Evolutionary conservation across 2,113 vertebrate species (phyloP), one percentile per base, ranked within the genome.

Genomic region (Cnemophilus loriae): DNA sequence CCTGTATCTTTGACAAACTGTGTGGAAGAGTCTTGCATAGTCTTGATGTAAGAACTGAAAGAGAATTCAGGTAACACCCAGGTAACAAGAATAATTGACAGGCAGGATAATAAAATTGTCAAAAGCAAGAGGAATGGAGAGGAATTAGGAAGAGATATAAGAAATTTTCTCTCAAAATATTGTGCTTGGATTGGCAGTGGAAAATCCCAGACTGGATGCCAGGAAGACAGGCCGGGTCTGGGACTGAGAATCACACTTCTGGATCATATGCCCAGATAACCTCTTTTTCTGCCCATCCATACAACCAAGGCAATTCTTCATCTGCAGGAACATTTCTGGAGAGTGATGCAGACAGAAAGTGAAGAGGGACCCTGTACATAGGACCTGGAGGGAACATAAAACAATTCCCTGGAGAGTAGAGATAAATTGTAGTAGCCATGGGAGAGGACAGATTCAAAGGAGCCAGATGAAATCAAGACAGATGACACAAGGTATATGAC

Each of bases 351-450:
- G 44, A 59, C 8, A 75, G 55, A 75, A 83, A 83, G 3, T 32
- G 17, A 8, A 80, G n/a, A 91, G 7, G 7, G 9, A 68, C 2
- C 3, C 7, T 10, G 5, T 46, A 15, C 1, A 1, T 2, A 50
- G 42, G 27, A 73, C n/a, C 35, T 63, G 32, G 19, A 68, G 32
- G 24, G 28, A 82, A 71, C 41, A 47, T 7, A 21, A 74, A 94
- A 37, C 11, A 11, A 30, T 49, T n/a, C 26, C 37, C 41, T 39
- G 26, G 12, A 87, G 16, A 87, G 15, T 13, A 64, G 35, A 60
- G 47, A 37, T 11, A 61, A 73, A 59, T 15, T 52, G 13, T 41
- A 41, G 53, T 28, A 76, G 32, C 30, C 68, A 42, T 0, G 1
- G 33, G 9, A 74, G 11, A 91, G 13, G 19, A 68, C 61, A 90